These are phyloP conservation scores for Agriopis leucophaearia DNA, from an alignment of 2,888 invertebrate genomes.

Conservation along the genomic window DNA sequence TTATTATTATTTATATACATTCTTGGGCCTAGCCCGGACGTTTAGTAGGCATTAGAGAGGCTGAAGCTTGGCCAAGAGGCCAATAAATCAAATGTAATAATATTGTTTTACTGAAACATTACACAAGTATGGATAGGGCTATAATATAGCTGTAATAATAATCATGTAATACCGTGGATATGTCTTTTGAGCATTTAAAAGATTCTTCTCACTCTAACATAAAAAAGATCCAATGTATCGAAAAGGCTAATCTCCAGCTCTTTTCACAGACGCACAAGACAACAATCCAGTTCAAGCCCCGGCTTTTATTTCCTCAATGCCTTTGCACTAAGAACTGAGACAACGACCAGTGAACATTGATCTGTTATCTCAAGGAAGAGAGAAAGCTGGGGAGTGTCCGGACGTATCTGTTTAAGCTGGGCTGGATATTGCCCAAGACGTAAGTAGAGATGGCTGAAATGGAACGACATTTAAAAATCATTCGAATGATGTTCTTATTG, in stretches of 20 bases:
- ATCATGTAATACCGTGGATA: no score
- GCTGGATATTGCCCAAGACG: constrained; percentile 39
- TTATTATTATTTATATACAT: no score
- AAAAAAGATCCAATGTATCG: no score
- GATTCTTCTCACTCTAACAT: no score
- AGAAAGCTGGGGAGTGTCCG: constrained; percentile 49
- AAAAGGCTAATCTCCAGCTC: constrained; percentile 20
- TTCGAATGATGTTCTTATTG: not conserved
- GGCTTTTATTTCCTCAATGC: constrained; percentile 37
- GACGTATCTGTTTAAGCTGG: constrained; percentile 53
- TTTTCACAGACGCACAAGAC: constrained; percentile 20
- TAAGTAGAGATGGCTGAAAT: constrained; percentile 4
- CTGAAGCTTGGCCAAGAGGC: no score
- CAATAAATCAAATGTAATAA: no score
- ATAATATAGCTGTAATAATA: no score
- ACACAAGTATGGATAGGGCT: no score
- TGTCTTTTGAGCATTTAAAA: no score
- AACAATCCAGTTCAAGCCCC: constrained; percentile 28
- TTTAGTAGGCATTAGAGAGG: no score
- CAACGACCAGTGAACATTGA: constrained; percentile 50
- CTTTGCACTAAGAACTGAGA: constrained; percentile 26
- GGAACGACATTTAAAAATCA: not conserved
- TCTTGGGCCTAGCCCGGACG: no score
- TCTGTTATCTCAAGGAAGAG: constrained; percentile 43
- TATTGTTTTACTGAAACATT: no score